Conservation (phyloP, 2,113 vertebrate species). For the Takifugu flavidus region DNA sequence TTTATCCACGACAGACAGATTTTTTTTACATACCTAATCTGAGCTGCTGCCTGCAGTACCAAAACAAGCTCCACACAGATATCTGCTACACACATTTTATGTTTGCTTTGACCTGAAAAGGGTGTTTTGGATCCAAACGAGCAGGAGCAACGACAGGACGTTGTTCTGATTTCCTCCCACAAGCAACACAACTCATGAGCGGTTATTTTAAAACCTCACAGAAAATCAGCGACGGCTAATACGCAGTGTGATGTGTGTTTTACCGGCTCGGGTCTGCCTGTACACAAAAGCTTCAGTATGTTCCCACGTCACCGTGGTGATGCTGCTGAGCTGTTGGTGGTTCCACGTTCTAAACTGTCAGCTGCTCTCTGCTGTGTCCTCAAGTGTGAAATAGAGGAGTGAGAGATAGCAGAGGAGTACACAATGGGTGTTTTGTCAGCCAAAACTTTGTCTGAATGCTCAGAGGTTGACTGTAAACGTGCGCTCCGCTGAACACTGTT, state of each 20-base stretch:
- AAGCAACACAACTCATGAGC: conserved; percentile 22
- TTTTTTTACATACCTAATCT: neutral
- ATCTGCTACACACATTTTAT: neutral
- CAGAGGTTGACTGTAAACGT: conserved; percentile 16
- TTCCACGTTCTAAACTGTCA: conserved; percentile 13
- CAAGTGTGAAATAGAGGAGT: neutral
- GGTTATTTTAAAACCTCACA: conserved; percentile 18
- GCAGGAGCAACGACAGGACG: conserved; percentile 10
- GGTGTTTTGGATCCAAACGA: conserved; percentile 4
- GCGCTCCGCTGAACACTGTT: conserved; percentile 22
- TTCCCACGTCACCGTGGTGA: neutral
- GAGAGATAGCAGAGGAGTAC: neutral
- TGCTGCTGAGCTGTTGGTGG: conserved; percentile 2
- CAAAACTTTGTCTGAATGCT: conserved; percentile 22
- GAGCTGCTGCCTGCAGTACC: conserved; percentile 1
- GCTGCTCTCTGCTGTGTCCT: conserved; percentile 1
- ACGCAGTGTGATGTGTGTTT: neutral
- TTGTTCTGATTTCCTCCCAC: conserved; percentile 18
- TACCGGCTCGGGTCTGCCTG: conserved; percentile 3
- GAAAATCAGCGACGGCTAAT: conserved; percentile 1
- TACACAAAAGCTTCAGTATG: neutral
- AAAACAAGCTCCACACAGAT: neutral
- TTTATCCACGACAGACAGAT: neutral
- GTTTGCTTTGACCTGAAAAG: conserved; percentile 1
- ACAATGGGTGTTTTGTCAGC: conserved; percentile 36